Conservation (phyloP, 1,140 invertebrate genomes). For the Lucilia cuprina region DNA sequence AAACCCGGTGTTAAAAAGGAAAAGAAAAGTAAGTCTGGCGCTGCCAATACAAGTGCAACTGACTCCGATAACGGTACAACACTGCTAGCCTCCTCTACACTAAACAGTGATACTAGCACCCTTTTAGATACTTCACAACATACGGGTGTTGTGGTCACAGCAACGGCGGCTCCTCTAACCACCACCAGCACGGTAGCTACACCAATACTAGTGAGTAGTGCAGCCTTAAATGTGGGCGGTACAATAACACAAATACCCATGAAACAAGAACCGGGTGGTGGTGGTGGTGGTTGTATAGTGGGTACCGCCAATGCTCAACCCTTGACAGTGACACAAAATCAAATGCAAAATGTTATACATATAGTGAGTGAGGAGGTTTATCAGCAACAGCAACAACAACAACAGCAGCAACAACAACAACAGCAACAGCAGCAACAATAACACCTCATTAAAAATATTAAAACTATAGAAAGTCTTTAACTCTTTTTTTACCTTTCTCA, state of each 20-base stretch:
- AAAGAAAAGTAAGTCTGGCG: slow-evolving; percentile 62
- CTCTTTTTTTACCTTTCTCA: too few species aligned
- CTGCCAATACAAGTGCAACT: slow-evolving; percentile 42
- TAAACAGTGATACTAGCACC: slow-evolving; percentile 31
- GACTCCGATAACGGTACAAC: not conserved
- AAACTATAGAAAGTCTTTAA: not conserved
- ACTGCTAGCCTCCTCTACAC: slow-evolving; percentile 43
- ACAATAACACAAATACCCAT: slow-evolving; percentile 35
- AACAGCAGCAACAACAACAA: slow-evolving; percentile 10
- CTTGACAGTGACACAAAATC: slow-evolving; percentile 44
- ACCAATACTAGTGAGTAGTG: slow-evolving; percentile 16
- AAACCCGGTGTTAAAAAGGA: slow-evolving; percentile 63
- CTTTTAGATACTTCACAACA: not conserved
- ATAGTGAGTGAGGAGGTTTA: slow-evolving; percentile 58
- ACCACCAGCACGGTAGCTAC: slow-evolving; percentile 45
- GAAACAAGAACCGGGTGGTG: slow-evolving; percentile 37
- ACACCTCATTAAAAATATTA: slow-evolving; percentile 19
- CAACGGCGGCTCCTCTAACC: slow-evolving; percentile 5
- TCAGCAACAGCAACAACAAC: slow-evolving; percentile 25
- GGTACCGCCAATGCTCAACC: slow-evolving; percentile 35
- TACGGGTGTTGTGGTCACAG: not conserved
- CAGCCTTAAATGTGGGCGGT: not conserved
- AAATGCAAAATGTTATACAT: slow-evolving; percentile 60
- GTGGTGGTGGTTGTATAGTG: slow-evolving; percentile 23
- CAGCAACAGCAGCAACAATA: slow-evolving; percentile 6